Evolutionary conservation across 2,888 invertebrate genomes (phyloP), one percentile per base, ranked within the genome.

Genomic region (Hydriomena furcata): DNA sequence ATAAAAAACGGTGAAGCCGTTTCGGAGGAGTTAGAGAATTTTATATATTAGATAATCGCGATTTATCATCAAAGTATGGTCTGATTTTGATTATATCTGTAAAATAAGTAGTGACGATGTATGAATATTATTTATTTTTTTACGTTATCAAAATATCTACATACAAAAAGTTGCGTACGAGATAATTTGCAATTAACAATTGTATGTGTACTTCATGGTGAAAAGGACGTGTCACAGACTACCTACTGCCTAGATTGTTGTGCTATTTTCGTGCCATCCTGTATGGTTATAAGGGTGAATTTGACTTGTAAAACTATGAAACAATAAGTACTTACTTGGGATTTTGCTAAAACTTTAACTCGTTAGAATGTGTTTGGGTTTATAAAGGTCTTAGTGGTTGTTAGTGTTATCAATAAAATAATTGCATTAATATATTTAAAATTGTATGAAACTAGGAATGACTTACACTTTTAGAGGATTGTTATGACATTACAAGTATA

Each of bases 231-330:
- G 23, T n/a, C 7, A 7, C 5, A 23, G 23, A 23, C 23, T 23
- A 23, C n/a, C n/a, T 23, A 23, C 23, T 23, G 7, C 23, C 23
- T 23, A 23, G 17, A 32, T 34, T 34, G 10, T 21, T 34, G 21
- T 34, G 20, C 34, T n/a, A 34, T 34, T 11, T 21, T 34, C 34
- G 21, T 34, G 34, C 34, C 34, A 34, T 34, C 10, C 34, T 11
- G 5, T 23, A 17, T 17, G 17, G 17, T 23, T 23, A 4, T 7
- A 23, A 6, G 23, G 23, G 7, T 2, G 23, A 7, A 23, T 23
- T 23, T 4, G 7, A 23, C 3, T 23, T 23, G 1, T 2, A 6
- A 4, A 1, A 23, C 23, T 23, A 23, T 17, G n/a, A n/a, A n/a
- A n/a, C 17, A 17, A 2, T 17, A 23, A 23, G 23, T 23, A 23